Evolutionary conservation across 1,140 invertebrate genomes (phyloP), one percentile per base, ranked within the genome.

Genomic region (Sycobia sp.): DNA sequence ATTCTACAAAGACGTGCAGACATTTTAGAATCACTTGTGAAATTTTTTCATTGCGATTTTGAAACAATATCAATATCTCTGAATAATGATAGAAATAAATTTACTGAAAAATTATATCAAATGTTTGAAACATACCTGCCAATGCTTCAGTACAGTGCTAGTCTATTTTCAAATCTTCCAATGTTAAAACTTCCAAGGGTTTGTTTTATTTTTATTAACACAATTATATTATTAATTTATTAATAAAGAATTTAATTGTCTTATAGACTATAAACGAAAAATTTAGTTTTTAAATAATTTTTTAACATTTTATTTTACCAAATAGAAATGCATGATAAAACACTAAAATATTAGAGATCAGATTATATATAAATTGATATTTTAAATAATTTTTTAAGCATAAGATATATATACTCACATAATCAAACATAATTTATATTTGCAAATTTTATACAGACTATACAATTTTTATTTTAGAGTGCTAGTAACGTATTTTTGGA

Each of bases 71-170:
- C 85, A 11, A 76, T 79, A 47, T 83, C 85, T 38, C 85, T 87
- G 34, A 81, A 83, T 56, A 83, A 86, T 25, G 85, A 87, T 66
- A 83, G 82, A 63, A 85, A 85, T 32, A 86, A 87, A 70, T 84
- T 93, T 43, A 85, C 86, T 1, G 89, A 91, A 69, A 92, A 91
- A 73, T 80, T 94, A 22, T 91, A 90, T 77, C 87, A 89, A 73
- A 90, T 93, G 72, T 90, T 93, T 73, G 91, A 93, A 79, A 91
- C 90, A 18, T 93, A 92, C 78, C 82, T 93, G 49, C 91, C 91
- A 36, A 87, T 93, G 71, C 80, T 93, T 53, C 89, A 90, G 71
- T 89, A 88, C 62, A 89, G 88, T 55, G 88, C 89, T 18, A 89
- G 90, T 77, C 87, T 91, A 67, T 93, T 93, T 76, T 89, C 89